A percentile compares a stretch with the other conserved stretches of the same genome.
Conservation (phyloP, 2,888 invertebrate genomes). For the Dusona sp. region DNA sequence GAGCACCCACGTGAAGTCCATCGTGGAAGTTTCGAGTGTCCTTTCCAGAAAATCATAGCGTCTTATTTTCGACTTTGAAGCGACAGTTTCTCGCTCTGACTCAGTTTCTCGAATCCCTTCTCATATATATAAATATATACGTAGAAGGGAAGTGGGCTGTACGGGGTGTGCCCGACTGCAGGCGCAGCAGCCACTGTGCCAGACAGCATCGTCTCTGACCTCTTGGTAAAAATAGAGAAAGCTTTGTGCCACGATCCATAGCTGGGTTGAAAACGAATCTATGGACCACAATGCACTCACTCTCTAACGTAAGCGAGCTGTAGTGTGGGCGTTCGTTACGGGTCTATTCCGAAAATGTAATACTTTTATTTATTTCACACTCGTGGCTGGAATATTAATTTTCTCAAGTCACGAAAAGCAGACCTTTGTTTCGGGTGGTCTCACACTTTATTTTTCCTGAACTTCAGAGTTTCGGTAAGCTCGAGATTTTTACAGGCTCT, state of each 20-base stretch:
- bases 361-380: constrained; percentile 36
- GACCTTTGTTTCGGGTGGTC: constrained; percentile 25
- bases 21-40: constrained; percentile 74
- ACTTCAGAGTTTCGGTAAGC: constrained; percentile 17
- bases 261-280: constrained; percentile 38
- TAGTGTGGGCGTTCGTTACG: constrained; percentile 70
- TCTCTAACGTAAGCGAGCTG: constrained; percentile 59
- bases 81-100: constrained; percentile 49
- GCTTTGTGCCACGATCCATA: constrained; percentile 35
- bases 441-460: constrained; percentile 4
- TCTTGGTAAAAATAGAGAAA: constrained; percentile 60
- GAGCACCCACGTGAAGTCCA: constrained; percentile 53
- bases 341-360: constrained; percentile 65
- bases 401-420: constrained; percentile 39
- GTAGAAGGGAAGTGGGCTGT: constrained; percentile 80
- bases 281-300: constrained; percentile 51
- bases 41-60: constrained; percentile 78
- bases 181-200: constrained; percentile 56
- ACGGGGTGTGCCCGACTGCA: constrained; percentile 77
- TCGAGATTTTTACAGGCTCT: constrained; percentile 39
- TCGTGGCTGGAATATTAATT: constrained; percentile 44
- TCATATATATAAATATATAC: constrained; percentile 42
- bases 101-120: constrained; percentile 67
- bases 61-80: constrained; percentile 76
- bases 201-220: constrained; percentile 33